Conservation (phyloP, 2,888 invertebrate species). For the Heteromurus nitidus region DNA sequence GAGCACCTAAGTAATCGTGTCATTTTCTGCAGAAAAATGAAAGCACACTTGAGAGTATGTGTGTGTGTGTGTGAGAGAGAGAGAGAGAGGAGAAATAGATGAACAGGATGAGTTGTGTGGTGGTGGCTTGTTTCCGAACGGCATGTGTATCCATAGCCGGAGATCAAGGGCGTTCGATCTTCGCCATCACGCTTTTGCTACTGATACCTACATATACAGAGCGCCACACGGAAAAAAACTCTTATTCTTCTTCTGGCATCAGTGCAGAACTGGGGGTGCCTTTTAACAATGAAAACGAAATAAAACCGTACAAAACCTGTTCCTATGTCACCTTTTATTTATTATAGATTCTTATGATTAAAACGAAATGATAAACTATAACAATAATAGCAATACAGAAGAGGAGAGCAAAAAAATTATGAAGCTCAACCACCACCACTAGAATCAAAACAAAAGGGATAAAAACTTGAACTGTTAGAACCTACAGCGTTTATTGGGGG, state of each 20-base stretch:
- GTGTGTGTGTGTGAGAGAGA: constrained; percentile 14
- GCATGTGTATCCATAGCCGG: constrained; percentile 37
- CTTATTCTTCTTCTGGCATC: constrained; percentile 32
- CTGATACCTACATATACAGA: constrained; percentile 28
- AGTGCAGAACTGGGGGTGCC: constrained; percentile 32
- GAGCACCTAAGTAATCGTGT: background rate
- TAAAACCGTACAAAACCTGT: constrained; percentile 62
- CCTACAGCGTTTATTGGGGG: constrained; percentile 5
- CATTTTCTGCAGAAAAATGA: constrained; percentile 40
- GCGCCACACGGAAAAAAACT: constrained; percentile 51
- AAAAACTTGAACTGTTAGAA: constrained; percentile 48
- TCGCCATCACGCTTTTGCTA: constrained; percentile 39
- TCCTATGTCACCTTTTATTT: constrained; percentile 65
- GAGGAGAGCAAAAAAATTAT: background rate
- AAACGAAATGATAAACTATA: constrained; percentile 54
- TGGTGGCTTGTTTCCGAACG: background rate
- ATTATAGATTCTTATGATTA: constrained; percentile 45
- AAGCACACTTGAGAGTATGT: constrained; percentile 9
- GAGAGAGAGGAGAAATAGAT: constrained; percentile 9
- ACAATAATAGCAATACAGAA: constrained; percentile 23
- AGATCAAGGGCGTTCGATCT: constrained; percentile 63
- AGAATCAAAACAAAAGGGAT: background rate
- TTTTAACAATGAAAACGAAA: constrained; percentile 51
- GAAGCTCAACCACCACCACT: constrained; percentile 6
- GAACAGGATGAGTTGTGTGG: constrained; percentile 20